Conservation (phyloP, 1,140 invertebrate genomes). For the Drosophila punjabiensis region DNA sequence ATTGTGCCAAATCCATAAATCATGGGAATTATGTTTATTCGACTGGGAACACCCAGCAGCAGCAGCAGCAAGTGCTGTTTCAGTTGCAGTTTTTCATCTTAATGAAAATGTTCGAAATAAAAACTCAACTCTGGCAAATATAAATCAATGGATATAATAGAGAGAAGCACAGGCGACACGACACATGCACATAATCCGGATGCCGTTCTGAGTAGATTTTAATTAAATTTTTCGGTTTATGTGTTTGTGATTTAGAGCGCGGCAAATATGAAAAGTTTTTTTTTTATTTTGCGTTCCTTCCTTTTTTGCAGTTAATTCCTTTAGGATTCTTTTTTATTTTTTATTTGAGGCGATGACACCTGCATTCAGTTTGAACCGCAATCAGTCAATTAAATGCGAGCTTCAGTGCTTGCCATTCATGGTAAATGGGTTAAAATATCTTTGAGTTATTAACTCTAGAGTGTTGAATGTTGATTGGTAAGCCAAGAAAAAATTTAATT, state of each 20-base stretch:
- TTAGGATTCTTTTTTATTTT: not conserved
- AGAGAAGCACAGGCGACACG: conserved; percentile 13
- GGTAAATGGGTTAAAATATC: conserved; percentile 63
- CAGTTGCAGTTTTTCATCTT: conserved; percentile 46
- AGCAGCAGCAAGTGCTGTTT: conserved; percentile 18
- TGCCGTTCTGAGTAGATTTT: conserved; percentile 63
- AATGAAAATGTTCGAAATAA: conserved; percentile 56
- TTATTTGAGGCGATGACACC: conserved; percentile 31
- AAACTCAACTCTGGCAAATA: conserved; percentile 21
- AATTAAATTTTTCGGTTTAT: conserved; percentile 68
- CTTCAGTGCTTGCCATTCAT: conserved; percentile 64
- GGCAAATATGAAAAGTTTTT: conserved; percentile 50
- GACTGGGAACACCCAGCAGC: conserved; percentile 58
- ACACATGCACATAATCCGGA: conserved; percentile 44
- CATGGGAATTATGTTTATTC: conserved; percentile 58
- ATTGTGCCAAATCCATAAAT: conserved; percentile 71
- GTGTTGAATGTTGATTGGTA: conserved; percentile 39
- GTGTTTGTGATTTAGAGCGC: conserved; percentile 76
- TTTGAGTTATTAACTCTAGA: conserved; percentile 47
- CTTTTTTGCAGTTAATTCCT: not conserved
- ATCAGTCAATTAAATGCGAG: conserved; percentile 77
- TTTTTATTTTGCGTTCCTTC: not conserved
- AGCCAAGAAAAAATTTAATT: conserved; percentile 35
- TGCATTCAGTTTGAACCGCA: conserved; percentile 49
- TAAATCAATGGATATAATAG: conserved; percentile 49